A percentile compares a stretch with the other conserved stretches of the same genome.
Evolutionary conservation across 2,797 vertebrate species (phyloP).

Genomic region (Esox masquinongy): DNA sequence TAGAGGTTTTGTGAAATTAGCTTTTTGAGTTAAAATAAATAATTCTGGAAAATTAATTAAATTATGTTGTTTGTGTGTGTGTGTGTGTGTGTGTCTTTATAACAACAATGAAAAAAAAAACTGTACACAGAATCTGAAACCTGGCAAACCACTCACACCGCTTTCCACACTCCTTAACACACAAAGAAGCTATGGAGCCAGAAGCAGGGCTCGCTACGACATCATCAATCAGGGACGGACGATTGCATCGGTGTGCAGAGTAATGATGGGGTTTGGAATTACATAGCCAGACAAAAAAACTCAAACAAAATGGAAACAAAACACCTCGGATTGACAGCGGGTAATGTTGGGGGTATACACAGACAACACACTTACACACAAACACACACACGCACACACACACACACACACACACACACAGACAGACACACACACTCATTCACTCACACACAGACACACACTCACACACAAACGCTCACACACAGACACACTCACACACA

Average conservation of each 20-base stretch:
- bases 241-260: conserved; percentile 19
- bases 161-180: neutral
- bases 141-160: neutral
- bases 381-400: neutral
- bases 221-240: conserved; percentile 19
- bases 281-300: conserved; percentile 9
- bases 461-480: neutral
- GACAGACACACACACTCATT: neutral
- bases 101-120: neutral
- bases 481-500: no score
- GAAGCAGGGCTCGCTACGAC: conserved; percentile 15
- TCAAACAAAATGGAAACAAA: conserved; percentile 6
- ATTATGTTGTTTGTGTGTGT: neutral
- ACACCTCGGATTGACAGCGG: neutral
- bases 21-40: no score
- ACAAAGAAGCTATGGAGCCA: neutral
- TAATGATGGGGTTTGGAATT: conserved; percentile 36
- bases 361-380: neutral
- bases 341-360: neutral
- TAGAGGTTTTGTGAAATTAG: no score
- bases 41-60: no score
- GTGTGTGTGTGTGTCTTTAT: neutral
- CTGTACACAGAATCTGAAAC: neutral
- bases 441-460: neutral
- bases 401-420: neutral